phyloP scores from a whole-genome alignment of 2,888 invertebrate species.

The Lochmaea capreae region DNA sequence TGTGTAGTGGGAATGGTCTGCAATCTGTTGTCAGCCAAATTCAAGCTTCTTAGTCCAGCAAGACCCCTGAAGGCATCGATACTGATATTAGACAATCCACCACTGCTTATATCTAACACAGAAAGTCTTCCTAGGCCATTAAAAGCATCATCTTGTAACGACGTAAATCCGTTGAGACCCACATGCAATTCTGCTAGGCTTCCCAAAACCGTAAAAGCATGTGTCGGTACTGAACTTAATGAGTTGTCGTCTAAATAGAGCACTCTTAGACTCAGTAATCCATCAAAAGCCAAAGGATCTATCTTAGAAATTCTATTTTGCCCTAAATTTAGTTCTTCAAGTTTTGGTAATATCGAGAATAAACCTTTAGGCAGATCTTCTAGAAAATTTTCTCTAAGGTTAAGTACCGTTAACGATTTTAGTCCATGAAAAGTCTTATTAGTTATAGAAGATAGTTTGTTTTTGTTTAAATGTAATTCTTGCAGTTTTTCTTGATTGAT shows the following conservation, averaged over 20 bases:
- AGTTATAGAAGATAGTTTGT: conserved; percentile 84
- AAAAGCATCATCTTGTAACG: conserved; percentile 82
- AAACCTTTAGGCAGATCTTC: conserved; percentile 81
- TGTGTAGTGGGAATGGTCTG: conserved; percentile 81
- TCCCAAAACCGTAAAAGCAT: conserved; percentile 78
- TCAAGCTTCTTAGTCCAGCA: conserved; percentile 79
- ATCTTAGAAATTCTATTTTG: conserved; percentile 86
- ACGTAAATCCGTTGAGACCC: conserved; percentile 84
- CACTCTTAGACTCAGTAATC: conserved; percentile 79
- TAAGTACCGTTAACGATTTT: conserved; percentile 81
- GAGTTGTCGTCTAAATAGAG: conserved; percentile 88
- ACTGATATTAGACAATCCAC: conserved; percentile 83
- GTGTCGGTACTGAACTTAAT: conserved; percentile 80
- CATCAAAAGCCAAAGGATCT: conserved; percentile 81
- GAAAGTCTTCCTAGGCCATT: conserved; percentile 80
- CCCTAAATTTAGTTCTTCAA: conserved; percentile 88
- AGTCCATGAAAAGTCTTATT: conserved; percentile 85
- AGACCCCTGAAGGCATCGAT: conserved; percentile 81
- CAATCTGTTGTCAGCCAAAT: conserved; percentile 84
- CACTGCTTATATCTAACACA: conserved; percentile 83
- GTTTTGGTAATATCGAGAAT: conserved; percentile 78
- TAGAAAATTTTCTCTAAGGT: conserved; percentile 83
- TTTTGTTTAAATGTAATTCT: conserved; percentile 85
- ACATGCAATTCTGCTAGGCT: conserved; percentile 87
- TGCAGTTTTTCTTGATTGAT: conserved; percentile 83